A percentile compares a stretch with the other conserved stretches of the same genome.
These are phyloP conservation scores for Sminthurinus signatus DNA, from an alignment of 1,140 invertebrate genomes.

Conservation along the genomic window DNA sequence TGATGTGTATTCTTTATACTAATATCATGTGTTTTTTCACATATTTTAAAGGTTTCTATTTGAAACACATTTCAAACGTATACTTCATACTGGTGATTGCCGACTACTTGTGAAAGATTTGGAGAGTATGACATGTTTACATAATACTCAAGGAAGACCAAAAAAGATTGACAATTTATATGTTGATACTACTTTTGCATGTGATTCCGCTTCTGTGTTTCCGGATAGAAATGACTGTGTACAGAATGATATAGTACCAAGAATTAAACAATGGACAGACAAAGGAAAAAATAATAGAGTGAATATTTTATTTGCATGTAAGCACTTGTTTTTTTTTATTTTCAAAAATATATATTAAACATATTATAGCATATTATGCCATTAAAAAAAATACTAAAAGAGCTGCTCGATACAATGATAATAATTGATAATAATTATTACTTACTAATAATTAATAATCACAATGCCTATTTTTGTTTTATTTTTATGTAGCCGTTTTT, in stretches of 20 bases:
- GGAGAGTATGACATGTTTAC: slow-evolving; percentile 52
- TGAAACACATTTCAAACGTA: slow-evolving; percentile 47
- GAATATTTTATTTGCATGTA: slow-evolving; percentile 26
- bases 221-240: slow-evolving; percentile 56
- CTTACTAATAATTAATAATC: too few species aligned
- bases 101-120: slow-evolving; percentile 53
- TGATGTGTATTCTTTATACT: too few species aligned
- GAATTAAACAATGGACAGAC: slow-evolving; percentile 50
- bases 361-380: too few species aligned
- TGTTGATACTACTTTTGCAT: slow-evolving; percentile 64
- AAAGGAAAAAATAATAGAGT: slow-evolving; percentile 48
- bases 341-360: too few species aligned
- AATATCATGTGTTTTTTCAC: too few species aligned
- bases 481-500: slow-evolving; percentile 41
- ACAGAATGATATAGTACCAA: too few species aligned
- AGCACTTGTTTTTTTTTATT: not conserved
- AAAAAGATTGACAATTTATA: slow-evolving; percentile 57
- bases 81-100: slow-evolving; percentile 68
- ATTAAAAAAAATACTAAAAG: too few species aligned
- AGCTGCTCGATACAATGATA: too few species aligned
- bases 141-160: slow-evolving; percentile 47
- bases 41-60: slow-evolving; percentile 54
- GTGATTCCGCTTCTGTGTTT: slow-evolving; percentile 49
- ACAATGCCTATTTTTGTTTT: too few species aligned
- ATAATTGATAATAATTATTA: too few species aligned